These are phyloP conservation scores for Clitarchus hookeri DNA, from an alignment of 2,888 invertebrate species.

Conservation along the genomic window DNA sequence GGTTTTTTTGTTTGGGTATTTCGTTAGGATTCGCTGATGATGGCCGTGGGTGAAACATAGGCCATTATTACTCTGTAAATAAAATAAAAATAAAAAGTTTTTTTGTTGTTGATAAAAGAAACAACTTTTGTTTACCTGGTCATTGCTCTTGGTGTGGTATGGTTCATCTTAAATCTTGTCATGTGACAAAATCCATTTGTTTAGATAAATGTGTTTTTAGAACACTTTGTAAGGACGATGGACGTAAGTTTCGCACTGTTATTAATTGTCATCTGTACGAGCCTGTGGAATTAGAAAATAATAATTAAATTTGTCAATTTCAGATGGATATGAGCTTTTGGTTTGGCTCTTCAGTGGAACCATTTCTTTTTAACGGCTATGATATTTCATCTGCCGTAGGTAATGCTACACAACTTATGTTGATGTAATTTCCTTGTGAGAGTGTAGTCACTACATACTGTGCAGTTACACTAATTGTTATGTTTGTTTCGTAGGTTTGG, in stretches of 20 bases:
- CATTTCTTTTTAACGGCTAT: slow-evolving; percentile 35
- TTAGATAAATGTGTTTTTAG: neutral
- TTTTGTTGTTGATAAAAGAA: no score
- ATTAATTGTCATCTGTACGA: neutral
- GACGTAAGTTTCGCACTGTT: neutral
- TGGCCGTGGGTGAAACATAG: no score
- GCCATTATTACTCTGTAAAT: no score
- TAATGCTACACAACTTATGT: neutral
- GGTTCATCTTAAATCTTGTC: neutral
- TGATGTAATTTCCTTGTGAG: neutral
- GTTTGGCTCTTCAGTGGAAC: slow-evolving; percentile 31
- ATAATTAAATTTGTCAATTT: slow-evolving; percentile 11
- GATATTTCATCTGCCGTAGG: slow-evolving; percentile 36
- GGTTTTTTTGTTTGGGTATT: no score
- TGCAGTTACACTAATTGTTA: neutral
- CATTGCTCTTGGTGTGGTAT: neutral
- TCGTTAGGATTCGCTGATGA: no score
- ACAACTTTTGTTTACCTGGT: neutral
- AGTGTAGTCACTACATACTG: neutral
- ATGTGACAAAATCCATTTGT: neutral
- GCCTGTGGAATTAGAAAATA: neutral
- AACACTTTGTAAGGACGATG: neutral
- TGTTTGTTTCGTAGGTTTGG: slow-evolving; percentile 29
- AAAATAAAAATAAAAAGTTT: no score
- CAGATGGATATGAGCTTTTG: slow-evolving; percentile 38